A percentile compares a stretch with the other conserved stretches of the same genome.
Conservation (phyloP, 2,888 invertebrate species). For the Temnothorax ravouxi region DNA sequence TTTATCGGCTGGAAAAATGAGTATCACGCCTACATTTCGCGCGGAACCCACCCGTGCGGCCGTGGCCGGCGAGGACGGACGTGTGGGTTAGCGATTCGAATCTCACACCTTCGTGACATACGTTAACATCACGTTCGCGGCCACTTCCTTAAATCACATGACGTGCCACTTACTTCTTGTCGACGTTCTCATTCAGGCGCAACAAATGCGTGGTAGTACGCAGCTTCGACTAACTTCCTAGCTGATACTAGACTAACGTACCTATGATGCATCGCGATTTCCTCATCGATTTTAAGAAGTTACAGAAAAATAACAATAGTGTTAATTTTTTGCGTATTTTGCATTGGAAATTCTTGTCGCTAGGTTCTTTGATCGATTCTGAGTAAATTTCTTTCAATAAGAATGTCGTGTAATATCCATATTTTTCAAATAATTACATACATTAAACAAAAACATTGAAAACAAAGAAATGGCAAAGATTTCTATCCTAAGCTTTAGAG, state of each 20-base stretch:
- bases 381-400: background rate
- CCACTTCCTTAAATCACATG: conserved; percentile 74
- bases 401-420: background rate
- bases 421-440: background rate
- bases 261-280: background rate
- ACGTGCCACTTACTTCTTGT: conserved; percentile 56
- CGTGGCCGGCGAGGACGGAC: conserved; percentile 57
- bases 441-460: background rate
- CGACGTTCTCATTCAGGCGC: background rate
- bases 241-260: background rate
- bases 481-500: background rate
- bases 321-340: background rate
- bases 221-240: background rate
- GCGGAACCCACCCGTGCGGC: conserved; percentile 74
- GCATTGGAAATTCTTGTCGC: background rate
- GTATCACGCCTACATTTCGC: conserved; percentile 74
- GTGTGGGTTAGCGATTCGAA: conserved; percentile 62
- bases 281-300: background rate
- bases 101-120: conserved; percentile 64
- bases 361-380: background rate
- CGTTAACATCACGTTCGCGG: conserved; percentile 73
- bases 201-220: background rate
- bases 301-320: background rate
- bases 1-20: conserved; percentile 53
- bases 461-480: background rate